phyloP scores from a whole-genome alignment of 2,797 vertebrate genomes.

The Hafferia zeledoni region DNA sequence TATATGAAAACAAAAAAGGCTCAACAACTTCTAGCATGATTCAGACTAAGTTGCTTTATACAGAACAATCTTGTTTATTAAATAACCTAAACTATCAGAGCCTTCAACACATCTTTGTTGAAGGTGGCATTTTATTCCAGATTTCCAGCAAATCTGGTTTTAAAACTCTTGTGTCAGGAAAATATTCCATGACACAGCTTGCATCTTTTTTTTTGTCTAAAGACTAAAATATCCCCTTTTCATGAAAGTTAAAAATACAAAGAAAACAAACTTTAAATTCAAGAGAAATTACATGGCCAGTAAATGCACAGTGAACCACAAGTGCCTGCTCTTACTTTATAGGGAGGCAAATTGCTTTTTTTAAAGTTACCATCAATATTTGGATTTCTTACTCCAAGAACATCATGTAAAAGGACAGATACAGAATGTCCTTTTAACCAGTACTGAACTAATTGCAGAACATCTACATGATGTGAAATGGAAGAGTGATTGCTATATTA shows the following conservation, averaged over 20 bases:
- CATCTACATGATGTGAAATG: slow-evolving; percentile 48
- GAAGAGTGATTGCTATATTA: slow-evolving; percentile 62
- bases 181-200: slow-evolving; percentile 58
- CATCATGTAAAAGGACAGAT: slow-evolving; percentile 50
- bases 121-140: slow-evolving; percentile 58
- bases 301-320: slow-evolving; percentile 79
- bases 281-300: slow-evolving; percentile 76
- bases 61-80: slow-evolving; percentile 21
- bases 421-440: slow-evolving; percentile 58
- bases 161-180: slow-evolving; percentile 60
- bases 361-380: slow-evolving; percentile 41
- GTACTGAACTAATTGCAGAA: slow-evolving; percentile 62
- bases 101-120: slow-evolving; percentile 44
- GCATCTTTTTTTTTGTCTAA: slow-evolving; percentile 68
- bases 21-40: slow-evolving; percentile 53
- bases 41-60: slow-evolving; percentile 53
- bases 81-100: slow-evolving; percentile 37
- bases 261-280: slow-evolving; percentile 75
- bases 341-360: slow-evolving; percentile 53
- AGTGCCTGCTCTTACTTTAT: slow-evolving; percentile 50
- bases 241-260: slow-evolving; percentile 80
- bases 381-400: slow-evolving; percentile 41
- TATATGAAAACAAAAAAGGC: slow-evolving; percentile 53
- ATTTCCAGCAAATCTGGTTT: slow-evolving; percentile 65
- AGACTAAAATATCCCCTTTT: slow-evolving; percentile 77